Percentiles rank a stretch among this genome's conserved stretches.
phyloP scores from a whole-genome alignment of 2,113 vertebrate species.

The Calidris pygmaea region DNA sequence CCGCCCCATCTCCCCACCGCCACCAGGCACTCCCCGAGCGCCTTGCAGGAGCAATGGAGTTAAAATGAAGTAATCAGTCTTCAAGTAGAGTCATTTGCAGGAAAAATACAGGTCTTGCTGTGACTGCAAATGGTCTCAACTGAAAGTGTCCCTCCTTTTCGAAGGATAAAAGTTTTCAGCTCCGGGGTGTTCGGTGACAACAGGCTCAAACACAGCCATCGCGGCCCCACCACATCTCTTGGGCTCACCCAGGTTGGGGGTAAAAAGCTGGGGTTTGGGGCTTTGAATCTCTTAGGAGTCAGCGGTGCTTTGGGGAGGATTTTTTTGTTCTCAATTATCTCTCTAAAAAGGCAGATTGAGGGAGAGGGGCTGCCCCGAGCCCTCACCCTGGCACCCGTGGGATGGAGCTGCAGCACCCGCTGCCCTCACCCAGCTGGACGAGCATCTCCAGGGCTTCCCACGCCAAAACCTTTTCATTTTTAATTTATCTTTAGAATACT shows the following conservation, averaged over 20 bases:
- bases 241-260: not conserved
- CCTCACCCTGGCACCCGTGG: rapidly evolving
- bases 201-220: rapidly evolving
- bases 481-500: not conserved
- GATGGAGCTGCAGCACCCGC: not conserved
- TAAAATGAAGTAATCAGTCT: slow-evolving; percentile 62
- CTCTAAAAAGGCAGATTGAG: not conserved
- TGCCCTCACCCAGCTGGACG: rapidly evolving
- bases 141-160: not conserved
- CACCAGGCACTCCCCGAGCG: not conserved
- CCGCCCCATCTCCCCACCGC: not conserved
- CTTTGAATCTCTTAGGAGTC: not conserved
- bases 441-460: not conserved
- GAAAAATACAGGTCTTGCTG: slow-evolving; percentile 15
- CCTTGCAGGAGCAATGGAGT: slow-evolving; percentile 20
- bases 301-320: not conserved
- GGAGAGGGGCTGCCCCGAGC: not conserved
- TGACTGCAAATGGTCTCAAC: slow-evolving; percentile 36
- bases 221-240: not conserved
- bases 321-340: not conserved
- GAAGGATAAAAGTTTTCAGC: not conserved
- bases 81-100: slow-evolving; percentile 48
- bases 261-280: not conserved
- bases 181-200: not conserved
- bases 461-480: not conserved